phyloP scores from a whole-genome alignment of 2,113 vertebrate species.

The Suncus etruscus region DNA sequence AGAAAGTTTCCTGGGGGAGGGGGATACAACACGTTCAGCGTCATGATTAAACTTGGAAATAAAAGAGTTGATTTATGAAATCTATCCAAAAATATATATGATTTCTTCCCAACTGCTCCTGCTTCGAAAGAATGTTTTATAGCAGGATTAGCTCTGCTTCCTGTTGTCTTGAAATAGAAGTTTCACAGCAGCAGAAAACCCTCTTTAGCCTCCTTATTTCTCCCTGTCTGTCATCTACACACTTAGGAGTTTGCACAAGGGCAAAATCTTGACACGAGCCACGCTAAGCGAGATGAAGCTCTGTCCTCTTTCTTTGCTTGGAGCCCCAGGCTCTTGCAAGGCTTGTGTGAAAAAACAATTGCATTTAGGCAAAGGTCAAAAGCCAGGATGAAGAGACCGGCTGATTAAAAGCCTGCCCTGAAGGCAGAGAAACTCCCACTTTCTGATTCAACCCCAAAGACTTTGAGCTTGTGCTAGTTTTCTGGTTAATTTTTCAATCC shows the following conservation, averaged over 20 bases:
- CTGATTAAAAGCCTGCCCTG: constrained; percentile 76
- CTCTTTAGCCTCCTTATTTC: background rate
- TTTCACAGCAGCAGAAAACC: constrained; percentile 45
- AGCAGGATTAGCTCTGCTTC: background rate
- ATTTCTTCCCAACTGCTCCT: background rate
- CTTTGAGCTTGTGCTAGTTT: constrained; percentile 67
- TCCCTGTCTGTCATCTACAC: background rate
- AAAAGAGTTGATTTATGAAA: background rate
- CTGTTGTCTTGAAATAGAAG: constrained; percentile 46
- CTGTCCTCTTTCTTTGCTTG: constrained; percentile 45
- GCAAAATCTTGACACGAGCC: constrained; percentile 56
- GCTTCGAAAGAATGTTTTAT: background rate
- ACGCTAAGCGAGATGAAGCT: constrained; percentile 45
- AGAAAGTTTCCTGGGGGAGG: background rate
- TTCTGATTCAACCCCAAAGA: constrained; percentile 70
- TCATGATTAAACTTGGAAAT: background rate
- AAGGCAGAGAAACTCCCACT: constrained; percentile 64
- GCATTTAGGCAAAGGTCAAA: constrained; percentile 73
- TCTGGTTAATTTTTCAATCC: constrained; percentile 80
- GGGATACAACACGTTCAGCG: background rate
- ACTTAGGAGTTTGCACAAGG: background rate
- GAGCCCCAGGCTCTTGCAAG: constrained; percentile 49
- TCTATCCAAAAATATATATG: constrained; percentile 28
- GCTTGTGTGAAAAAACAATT: constrained; percentile 64
- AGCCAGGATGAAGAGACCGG: constrained; percentile 66